Evolutionary conservation across 2,888 invertebrate species (phyloP), one percentile per base, ranked within the genome.

Genomic region (Uropetala carovei): DNA sequence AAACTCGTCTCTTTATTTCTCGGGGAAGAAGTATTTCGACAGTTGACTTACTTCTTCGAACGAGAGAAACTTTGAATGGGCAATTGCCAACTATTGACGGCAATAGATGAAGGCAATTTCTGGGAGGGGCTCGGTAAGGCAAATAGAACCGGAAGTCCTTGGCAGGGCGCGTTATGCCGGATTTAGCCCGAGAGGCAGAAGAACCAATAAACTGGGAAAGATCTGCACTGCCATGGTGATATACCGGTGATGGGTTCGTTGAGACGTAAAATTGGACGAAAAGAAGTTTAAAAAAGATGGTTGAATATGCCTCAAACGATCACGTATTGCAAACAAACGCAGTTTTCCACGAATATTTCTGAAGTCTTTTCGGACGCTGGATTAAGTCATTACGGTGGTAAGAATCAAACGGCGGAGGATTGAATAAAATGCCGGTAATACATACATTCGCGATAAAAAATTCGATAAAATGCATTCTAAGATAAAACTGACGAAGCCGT

Each of bases 251-350:
- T 68, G 16, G 68, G 68, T 68, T 22, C 68, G 68, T 16, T 68
- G 68, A 68, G 68, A 68, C 11, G 22, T 68, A 68, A 68, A 68
- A 68, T 68, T 68, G 68, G 68, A 68, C 68, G 16, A 68, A n/a
- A n/a, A n/a, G 22, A n/a, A 68, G 68, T 68, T 68, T 68, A n/a
- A 68, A 68, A 43, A 68, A 68, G n/a, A 68, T 68, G 68, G 22
- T 10, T 22, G 68, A 43, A 43, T 5, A 43, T 43, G n/a, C 68
- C 68, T 5, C n/a, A 22, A 16, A 22, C 8, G 64, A 64, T 14
- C 14, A 16, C 64, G 64, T 14, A 64, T 43, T 64, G 64, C n/a
- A 64, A 14, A n/a, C 14, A 7, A 7, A 7, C n/a, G n/a, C 68
- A 2, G 7, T 22, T 16, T 22, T n/a, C 22, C 68, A 10, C n/a